Base-by-base conservation (phyloP, 1,140 invertebrate species). In the Lucilia sericata region DNA sequence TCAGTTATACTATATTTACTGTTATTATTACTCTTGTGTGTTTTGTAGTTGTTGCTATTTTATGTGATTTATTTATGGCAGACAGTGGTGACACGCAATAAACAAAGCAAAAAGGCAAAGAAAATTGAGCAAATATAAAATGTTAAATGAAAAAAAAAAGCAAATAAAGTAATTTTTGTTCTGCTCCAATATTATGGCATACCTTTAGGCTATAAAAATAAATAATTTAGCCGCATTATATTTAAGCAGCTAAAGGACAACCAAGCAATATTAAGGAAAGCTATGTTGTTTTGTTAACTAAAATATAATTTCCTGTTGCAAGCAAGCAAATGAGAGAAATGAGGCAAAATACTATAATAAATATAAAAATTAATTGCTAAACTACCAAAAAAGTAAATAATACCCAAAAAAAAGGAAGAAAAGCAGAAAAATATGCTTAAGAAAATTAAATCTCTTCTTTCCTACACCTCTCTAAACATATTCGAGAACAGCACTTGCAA, bases 41-140 rank as follows among this genome's bases (percentile, higher is more conserved):
- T 30, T 1, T 30, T 30, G 25, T 30, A 30, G 25, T 30, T 70
- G 5, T 70, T 21, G 55, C 42, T 55, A 55, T 55, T 76, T 76
- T 42, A 17, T 80, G 76, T 80, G 76, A 80, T 80, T 80, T 80
- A 80, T 80, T 80, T 80, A 49, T 49, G 76, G 42, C 25, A 80
- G 76, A 80, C 76, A 80, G 76, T 80, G 76, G 76, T 80, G 76
- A 80, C 76, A 80, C 47, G 76, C 76, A 80, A 80, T 80, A 80
- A 80, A 80, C 76, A 49, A 80, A 30, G 30, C 5, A 42, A 42
- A 42, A 78, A 30, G 25, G 25, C 1, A 30, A 30, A 30, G 25
- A 30, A 60, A 78, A 47, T 34, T n/a, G 30, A 76, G 14, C 14
- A 34, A 36, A 75, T 17, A 30, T 30, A 75, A 75, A 14, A 42